These are phyloP conservation scores for Nansenia antarctica DNA, from an alignment of 2,113 vertebrate genomes.

Conservation along the genomic window DNA sequence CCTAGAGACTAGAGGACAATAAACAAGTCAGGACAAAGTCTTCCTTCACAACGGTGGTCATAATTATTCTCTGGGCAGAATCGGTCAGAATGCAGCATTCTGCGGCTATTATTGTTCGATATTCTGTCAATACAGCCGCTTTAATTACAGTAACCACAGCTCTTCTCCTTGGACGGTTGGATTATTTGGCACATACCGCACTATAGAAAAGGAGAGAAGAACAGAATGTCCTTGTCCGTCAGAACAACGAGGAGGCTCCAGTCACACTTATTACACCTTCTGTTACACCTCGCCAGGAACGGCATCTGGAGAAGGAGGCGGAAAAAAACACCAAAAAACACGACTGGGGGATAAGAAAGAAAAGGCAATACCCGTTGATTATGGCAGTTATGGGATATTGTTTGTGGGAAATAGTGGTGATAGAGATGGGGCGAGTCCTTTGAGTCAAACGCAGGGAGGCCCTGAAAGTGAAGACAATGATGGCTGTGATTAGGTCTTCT, in stretches of 20 bases:
- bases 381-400: slow-evolving; percentile 39
- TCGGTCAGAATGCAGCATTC: no score
- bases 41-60: no score
- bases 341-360: background rate
- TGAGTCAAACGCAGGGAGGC: slow-evolving; percentile 32
- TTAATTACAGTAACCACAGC: no score
- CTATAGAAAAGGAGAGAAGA: slow-evolving; percentile 28
- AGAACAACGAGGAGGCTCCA: slow-evolving; percentile 44
- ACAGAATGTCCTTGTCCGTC: slow-evolving; percentile 46
- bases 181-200: no score
- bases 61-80: no score
- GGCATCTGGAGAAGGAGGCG: background rate
- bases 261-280: slow-evolving; percentile 42
- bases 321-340: background rate
- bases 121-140: no score
- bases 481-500: slow-evolving; percentile 53
- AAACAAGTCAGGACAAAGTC: no score
- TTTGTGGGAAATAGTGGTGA: slow-evolving; percentile 36
- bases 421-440: slow-evolving; percentile 43
- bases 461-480: slow-evolving; percentile 56
- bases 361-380: slow-evolving; percentile 48
- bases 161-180: no score
- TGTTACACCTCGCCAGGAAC: slow-evolving; percentile 22
- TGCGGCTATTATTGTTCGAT: no score
- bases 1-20: no score